These are phyloP conservation scores for Synanthedon formicaeformis DNA, from an alignment of 2,888 invertebrate species.

Conservation along the genomic window DNA sequence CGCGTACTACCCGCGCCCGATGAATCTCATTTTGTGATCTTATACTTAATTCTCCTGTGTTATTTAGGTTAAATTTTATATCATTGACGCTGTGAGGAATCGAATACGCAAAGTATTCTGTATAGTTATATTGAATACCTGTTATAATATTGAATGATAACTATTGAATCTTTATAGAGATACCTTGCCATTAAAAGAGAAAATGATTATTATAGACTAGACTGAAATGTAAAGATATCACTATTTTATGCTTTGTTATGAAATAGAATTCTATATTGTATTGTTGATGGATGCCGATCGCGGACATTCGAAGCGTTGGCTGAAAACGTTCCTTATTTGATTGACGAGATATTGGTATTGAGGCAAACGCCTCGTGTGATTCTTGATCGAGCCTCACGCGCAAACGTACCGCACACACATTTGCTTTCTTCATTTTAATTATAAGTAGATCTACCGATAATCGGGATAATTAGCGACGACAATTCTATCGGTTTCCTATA, in stretches of 20 bases:
- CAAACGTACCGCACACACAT: slow-evolving; percentile 49
- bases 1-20: slow-evolving; percentile 43
- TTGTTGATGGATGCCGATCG: slow-evolving; percentile 51
- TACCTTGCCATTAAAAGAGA: slow-evolving; percentile 65
- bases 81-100: slow-evolving; percentile 69
- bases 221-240: slow-evolving; percentile 71
- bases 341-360: slow-evolving; percentile 43
- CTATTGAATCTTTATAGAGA: slow-evolving; percentile 70
- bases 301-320: slow-evolving; percentile 36
- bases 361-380: too few species aligned
- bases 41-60: slow-evolving; percentile 72
- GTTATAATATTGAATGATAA: slow-evolving; percentile 63
- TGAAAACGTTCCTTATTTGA: slow-evolving; percentile 35
- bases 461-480: slow-evolving; percentile 52
- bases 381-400: slow-evolving; percentile 44
- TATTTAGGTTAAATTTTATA: slow-evolving; percentile 72
- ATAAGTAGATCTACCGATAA: slow-evolving; percentile 61
- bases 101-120: slow-evolving; percentile 61
- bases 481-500: slow-evolving; percentile 60
- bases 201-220: slow-evolving; percentile 68
- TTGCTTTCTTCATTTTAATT: slow-evolving; percentile 64
- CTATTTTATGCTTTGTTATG: slow-evolving; percentile 70
- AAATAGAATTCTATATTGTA: slow-evolving; percentile 47
- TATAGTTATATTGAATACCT: slow-evolving; percentile 57
- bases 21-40: slow-evolving; percentile 72